Conservation (phyloP, 1,140 invertebrate genomes). For the Fopius arisanus region DNA sequence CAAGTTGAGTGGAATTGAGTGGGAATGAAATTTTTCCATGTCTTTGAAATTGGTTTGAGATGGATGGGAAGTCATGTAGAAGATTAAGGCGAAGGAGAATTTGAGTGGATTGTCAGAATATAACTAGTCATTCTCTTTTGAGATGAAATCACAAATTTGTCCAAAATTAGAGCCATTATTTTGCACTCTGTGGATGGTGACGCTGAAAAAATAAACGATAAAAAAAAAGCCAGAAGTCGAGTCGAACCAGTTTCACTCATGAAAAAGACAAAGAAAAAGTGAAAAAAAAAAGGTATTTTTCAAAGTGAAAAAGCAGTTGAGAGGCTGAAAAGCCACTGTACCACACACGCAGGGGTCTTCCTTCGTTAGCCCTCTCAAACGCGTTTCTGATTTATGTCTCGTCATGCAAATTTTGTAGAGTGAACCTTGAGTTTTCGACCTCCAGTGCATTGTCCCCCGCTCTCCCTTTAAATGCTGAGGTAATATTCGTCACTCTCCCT, state of each 20-base stretch:
- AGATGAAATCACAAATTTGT: no score
- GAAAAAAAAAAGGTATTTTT: not conserved
- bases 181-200: no score
- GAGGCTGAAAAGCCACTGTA: not conserved
- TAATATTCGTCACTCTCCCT: not conserved
- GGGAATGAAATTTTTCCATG: not conserved
- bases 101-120: not conserved
- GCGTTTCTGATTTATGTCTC: slow-evolving; percentile 50
- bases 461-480: not conserved
- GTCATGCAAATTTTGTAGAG: slow-evolving; percentile 48
- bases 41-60: not conserved
- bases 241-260: no score
- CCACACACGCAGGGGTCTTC: not conserved
- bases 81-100: not conserved
- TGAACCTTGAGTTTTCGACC: slow-evolving; percentile 34
- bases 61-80: not conserved
- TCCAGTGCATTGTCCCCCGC: slow-evolving; percentile 41
- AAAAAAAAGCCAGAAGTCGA: no score
- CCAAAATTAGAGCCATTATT: no score
- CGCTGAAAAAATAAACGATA: no score
- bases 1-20: not conserved
- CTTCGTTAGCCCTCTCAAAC: slow-evolving; percentile 30
- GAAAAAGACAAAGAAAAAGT: not conserved
- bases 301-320: not conserved
- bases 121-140: no score